Evolutionary conservation across 1,140 invertebrate species (phyloP), one percentile per base, ranked within the genome.

Genomic region (Saccostrea cuccullata): DNA sequence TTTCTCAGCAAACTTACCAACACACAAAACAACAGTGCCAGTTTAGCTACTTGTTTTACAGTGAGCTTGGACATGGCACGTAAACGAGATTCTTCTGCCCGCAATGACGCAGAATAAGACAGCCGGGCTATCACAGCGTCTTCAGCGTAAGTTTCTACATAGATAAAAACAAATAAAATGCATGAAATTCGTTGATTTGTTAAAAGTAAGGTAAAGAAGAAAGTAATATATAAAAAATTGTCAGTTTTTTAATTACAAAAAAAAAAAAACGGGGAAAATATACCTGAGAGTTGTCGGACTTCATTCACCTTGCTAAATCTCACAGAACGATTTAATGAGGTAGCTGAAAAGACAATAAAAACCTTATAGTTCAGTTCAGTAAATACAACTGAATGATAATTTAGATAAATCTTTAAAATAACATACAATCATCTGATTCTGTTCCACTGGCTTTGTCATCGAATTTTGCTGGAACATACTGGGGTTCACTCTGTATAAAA

Each of bases 281-380:
- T 92, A 94, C 94, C 95, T 91, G 95, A 94, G 11, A 95, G 91
- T 70, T 95, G 93, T 55, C 94, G 85, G 9, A 96, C 96, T 94
- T 98, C 98, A 55, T 97, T 97, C 88, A 98, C 94, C 95, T 97
- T 98, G 93, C 96, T 98, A 93, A 98, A 98, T 91, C 97, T 96
- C 55, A 98, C 97, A 87, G 96, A 97, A 70, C 96, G 82, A 70
- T 82, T 87, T 56, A 86, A 20, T 20, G 73, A 85, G 17, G 47
- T 30, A 82, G 47, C 70, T 85, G 70, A 47, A 86, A 87, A 13
- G 8, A 77, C 13, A 77, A 8, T 6, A 40, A 77, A 26, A 64
- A n/a, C n/a, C n/a, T 60, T 13, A 20, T n/a, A n/a, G n/a, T n/a
- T n/a, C 13, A 64, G 15, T 64, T 20, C 17, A 64, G 58, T n/a